phyloP scores from a whole-genome alignment of 2,113 vertebrate species.

The Brienomyrus longianalis region DNA sequence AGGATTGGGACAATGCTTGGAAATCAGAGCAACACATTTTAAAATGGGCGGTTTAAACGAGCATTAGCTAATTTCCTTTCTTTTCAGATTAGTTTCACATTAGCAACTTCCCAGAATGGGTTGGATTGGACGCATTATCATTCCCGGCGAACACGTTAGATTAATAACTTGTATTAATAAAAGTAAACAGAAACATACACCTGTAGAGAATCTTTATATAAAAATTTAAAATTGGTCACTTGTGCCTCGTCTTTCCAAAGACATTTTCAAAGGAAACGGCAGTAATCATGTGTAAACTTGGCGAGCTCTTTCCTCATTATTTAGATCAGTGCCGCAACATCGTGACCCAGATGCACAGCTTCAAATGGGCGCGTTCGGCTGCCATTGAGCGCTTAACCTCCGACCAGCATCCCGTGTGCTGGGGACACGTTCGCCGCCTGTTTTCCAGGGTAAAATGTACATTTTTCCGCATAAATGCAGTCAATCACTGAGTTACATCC shows the following conservation, averaged over 20 bases:
- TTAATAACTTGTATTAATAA: neutral
- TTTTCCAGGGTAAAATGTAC: neutral
- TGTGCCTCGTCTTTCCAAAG: neutral
- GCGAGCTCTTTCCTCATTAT: neutral
- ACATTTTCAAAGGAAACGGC: neutral
- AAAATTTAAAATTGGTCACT: neutral
- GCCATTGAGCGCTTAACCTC: neutral
- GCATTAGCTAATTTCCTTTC: neutral
- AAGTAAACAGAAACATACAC: neutral
- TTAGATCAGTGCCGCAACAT: constrained; percentile 2
- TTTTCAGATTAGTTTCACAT: neutral
- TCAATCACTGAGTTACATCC: neutral
- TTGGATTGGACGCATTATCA: neutral
- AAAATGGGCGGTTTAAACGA: neutral
- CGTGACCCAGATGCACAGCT: constrained; percentile 19
- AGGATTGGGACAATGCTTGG: neutral
- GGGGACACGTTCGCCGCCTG: neutral
- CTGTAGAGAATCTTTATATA: neutral
- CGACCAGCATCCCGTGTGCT: neutral
- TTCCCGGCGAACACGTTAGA: neutral
- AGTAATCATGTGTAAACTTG: neutral
- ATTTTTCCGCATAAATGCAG: neutral
- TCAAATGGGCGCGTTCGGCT: neutral
- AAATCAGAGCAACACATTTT: neutral
- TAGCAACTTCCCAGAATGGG: neutral